Evolutionary conservation across 35 echinoderm and acorn worm species (phyloP).

Genomic region (Acanthaster planci): DNA sequence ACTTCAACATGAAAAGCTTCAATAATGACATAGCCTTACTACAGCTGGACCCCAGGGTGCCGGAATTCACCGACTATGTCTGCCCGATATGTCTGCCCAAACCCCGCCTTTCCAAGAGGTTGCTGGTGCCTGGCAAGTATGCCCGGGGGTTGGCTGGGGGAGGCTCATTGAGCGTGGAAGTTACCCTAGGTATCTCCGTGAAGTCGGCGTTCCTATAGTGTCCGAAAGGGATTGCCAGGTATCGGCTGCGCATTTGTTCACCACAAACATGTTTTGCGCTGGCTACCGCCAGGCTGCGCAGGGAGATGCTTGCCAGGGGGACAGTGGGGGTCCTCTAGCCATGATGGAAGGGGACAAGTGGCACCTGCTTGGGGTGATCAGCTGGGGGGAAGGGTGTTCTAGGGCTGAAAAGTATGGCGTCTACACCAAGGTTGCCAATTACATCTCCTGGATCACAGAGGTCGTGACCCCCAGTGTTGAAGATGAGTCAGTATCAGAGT

Average conservation of each 20-base stretch:
- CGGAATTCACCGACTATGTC: conserved; percentile 69
- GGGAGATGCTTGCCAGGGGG: conserved; percentile 73
- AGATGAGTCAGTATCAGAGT: no score
- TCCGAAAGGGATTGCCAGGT: conserved; percentile 44
- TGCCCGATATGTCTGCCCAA: conserved; percentile 85
- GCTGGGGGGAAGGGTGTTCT: conserved; percentile 89
- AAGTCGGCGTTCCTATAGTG: conserved; percentile 59
- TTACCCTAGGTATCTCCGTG: conserved; percentile 70
- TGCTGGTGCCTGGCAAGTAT: conserved; percentile 34
- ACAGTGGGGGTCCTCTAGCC: conserved; percentile 81
- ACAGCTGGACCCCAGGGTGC: conserved; percentile 39
- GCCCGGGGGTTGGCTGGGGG: conserved; percentile 77
- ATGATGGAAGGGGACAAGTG: conserved; percentile 42
- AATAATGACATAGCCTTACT: conserved; percentile 85
- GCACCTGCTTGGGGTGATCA: conserved; percentile 72
- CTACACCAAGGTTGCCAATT: conserved; percentile 65
- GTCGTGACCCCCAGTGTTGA: not conserved
- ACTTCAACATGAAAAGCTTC: conserved; percentile 30
- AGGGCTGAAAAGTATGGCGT: conserved; percentile 69
- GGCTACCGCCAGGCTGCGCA: conserved; percentile 35
- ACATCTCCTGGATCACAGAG: conserved; percentile 48
- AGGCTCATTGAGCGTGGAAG: not conserved
- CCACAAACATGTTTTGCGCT: conserved; percentile 89
- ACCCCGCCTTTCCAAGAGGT: conserved; percentile 38
- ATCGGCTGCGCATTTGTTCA: conserved; percentile 53